These are phyloP conservation scores for Orussus abietinus DNA, from an alignment of 1,140 invertebrate species.

Conservation along the genomic window DNA sequence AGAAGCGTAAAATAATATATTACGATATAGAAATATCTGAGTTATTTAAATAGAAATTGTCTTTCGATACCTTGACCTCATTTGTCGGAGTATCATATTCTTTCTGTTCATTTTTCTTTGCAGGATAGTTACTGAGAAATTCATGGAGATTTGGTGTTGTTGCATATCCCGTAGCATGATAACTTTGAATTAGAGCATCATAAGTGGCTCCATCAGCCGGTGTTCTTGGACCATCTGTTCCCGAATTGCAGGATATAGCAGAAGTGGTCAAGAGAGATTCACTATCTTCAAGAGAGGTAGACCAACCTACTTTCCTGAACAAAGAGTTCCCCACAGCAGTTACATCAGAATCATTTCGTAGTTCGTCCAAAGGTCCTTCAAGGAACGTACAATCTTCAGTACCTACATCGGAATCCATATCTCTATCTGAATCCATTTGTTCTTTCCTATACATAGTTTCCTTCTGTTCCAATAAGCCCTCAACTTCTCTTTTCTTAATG, in stretches of 20 bases:
- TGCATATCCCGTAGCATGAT: slow-evolving; percentile 54
- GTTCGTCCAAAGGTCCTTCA: too few species aligned
- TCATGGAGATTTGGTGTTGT: slow-evolving; percentile 61
- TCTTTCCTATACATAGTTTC: slow-evolving; percentile 4
- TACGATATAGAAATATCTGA: too few species aligned
- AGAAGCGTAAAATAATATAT: too few species aligned
- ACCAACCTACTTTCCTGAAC: slow-evolving; percentile 64
- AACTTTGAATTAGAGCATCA: slow-evolving; percentile 55
- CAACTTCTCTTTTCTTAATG: neutral
- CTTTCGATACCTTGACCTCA: too few species aligned
- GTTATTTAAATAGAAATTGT: too few species aligned
- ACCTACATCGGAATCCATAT: neutral
- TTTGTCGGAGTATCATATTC: too few species aligned
- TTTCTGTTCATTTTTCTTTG: too few species aligned
- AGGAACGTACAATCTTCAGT: neutral
- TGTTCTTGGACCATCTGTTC: slow-evolving; percentile 25
- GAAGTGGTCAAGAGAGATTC: slow-evolving; percentile 45
- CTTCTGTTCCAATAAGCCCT: too few species aligned
- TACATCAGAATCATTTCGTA: too few species aligned
- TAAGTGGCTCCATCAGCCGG: slow-evolving; percentile 49
- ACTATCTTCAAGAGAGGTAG: slow-evolving; percentile 58
- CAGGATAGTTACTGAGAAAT: slow-evolving; percentile 54
- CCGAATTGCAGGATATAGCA: slow-evolving; percentile 30
- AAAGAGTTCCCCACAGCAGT: slow-evolving; percentile 62
- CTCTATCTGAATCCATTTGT: neutral